Conservation (phyloP, 1,140 invertebrate species). For the Rhopalosiphum padi region DNA sequence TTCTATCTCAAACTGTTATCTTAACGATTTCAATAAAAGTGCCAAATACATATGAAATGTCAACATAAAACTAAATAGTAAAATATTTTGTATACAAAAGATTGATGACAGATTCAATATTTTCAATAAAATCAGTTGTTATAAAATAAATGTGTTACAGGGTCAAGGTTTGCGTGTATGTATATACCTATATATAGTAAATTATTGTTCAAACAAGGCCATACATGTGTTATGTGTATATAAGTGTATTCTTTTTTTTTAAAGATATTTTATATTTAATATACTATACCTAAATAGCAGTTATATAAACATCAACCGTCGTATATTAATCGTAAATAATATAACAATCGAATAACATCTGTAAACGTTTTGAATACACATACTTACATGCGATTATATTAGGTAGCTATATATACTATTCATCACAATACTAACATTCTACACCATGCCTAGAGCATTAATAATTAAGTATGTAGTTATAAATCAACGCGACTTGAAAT, state of each 20-base stretch:
- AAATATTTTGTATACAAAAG: background rate
- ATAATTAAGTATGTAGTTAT: background rate
- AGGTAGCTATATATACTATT: background rate
- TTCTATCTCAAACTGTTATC: background rate
- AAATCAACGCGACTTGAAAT: background rate
- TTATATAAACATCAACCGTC: background rate
- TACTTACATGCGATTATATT: background rate
- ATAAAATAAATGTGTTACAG: conserved; percentile 31
- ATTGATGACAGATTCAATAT: background rate
- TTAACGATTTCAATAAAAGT: background rate
- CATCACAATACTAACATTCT: background rate
- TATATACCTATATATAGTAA: background rate
- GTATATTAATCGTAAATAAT: background rate
- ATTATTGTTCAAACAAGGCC: background rate
- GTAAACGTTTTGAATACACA: background rate
- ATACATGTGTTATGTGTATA: background rate
- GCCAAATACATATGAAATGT: background rate
- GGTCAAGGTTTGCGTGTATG: conserved; percentile 24
- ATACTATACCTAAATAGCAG: background rate
- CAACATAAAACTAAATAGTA: background rate
- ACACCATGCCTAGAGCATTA: background rate
- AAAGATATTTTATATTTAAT: background rate
- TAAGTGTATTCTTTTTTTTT: background rate
- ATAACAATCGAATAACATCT: conserved; percentile 16
- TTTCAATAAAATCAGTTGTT: conserved; percentile 10